phyloP scores from a whole-genome alignment of 2,888 invertebrate species.

The Taenaris catops region DNA sequence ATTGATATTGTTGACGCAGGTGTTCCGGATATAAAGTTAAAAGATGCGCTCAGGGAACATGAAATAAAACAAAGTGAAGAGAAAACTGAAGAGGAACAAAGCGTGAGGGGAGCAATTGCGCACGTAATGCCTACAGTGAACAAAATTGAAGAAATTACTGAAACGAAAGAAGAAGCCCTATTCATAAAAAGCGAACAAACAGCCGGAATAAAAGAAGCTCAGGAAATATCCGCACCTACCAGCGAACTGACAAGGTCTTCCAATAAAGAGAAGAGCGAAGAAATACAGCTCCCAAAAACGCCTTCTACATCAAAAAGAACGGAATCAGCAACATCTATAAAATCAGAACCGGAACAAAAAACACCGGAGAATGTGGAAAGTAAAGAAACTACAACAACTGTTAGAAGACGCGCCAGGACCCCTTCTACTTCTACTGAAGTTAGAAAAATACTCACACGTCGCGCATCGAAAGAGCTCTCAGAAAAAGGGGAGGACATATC shows the following conservation, averaged over 20 bases:
- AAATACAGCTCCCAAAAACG: too few species aligned
- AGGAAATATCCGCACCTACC: constrained; percentile 1
- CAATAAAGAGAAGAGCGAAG: constrained; percentile 24
- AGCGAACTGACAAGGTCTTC: constrained; percentile 37
- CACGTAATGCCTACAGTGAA: neutral
- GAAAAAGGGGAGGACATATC: constrained; percentile 46
- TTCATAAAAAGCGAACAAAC: neutral
- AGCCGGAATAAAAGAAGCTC: neutral
- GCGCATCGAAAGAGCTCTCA: constrained; percentile 55
- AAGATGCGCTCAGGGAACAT: neutral
- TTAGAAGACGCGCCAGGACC: constrained; percentile 20
- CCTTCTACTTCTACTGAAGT: constrained; percentile 52
- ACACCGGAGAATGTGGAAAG: constrained; percentile 34
- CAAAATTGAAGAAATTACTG: constrained; percentile 10
- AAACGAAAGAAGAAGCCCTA: constrained; percentile 10
- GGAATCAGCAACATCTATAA: constrained; percentile 46
- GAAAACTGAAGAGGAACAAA: constrained; percentile 15
- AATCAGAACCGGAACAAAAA: constrained; percentile 38
- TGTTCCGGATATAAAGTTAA: constrained; percentile 4
- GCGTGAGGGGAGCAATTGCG: neutral
- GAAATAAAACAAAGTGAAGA: constrained; percentile 6
- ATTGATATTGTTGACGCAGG: constrained; percentile 27
- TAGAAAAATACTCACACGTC: constrained; percentile 54
- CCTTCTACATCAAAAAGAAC: constrained; percentile 50
- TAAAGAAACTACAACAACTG: constrained; percentile 23